Base-by-base conservation (phyloP, 2,113 vertebrate genomes). In the Cricetomys ansorgei region DNA sequence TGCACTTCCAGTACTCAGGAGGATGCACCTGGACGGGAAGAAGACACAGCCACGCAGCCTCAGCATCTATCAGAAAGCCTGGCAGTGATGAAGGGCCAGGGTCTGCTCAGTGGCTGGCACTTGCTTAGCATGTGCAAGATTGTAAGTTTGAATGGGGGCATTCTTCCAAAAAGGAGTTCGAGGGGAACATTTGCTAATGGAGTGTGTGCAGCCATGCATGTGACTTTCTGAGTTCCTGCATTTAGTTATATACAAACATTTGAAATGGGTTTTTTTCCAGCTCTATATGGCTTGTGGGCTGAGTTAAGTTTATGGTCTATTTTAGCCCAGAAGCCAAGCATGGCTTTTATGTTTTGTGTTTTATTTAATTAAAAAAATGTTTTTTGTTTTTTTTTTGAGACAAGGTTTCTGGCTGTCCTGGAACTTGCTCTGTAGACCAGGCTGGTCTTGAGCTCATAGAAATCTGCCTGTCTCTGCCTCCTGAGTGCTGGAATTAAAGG, bases 301-400 rank as follows among this genome's bases (percentile, higher is more conserved):
- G 76, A 37, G 53, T 77, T 50, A 27, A 73, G 31, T 48, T 45
- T 48, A 10, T 40, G 50, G 27, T 50, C 40, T 88, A 25, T 81
- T 90, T 91, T 79, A 79, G 34, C 25, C 31, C 75, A 70, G 11
- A 50, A 65, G 72, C 37, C 80, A 67, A 53, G 37, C 91, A 59
- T 84, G 25, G 27, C 6, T 91, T 96, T 95, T 88, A 67, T 37
- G 65, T 91, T 88, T n/a, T n/a, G n/a, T n/a, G n/a, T n/a, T n/a
- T n/a, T n/a, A n/a, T n/a, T n/a, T n/a, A n/a, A n/a, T n/a, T n/a
- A n/a, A n/a, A n/a, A n/a, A n/a, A n/a, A n/a, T n/a, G n/a, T n/a
- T n/a, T n/a, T n/a, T n/a, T n/a, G n/a, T n/a, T n/a, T n/a, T n/a
- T n/a, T n/a, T n/a, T n/a, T n/a, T n/a, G n/a, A n/a, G n/a, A n/a